Evolutionary conservation across 2,888 invertebrate genomes (phyloP).

Genomic region (Clivina fossor): DNA sequence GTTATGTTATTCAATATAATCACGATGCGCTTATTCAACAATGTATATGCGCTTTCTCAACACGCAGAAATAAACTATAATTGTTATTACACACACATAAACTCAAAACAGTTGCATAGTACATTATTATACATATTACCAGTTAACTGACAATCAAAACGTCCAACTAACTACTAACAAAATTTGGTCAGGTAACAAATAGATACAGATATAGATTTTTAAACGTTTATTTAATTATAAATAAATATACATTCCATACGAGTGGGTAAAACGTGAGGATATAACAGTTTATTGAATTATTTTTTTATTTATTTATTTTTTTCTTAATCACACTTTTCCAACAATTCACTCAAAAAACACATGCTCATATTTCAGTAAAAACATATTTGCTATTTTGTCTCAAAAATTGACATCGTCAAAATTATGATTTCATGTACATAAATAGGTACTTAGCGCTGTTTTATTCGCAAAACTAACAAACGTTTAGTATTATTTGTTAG

Average conservation of each 20-base stretch:
- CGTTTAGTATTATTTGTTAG: no score
- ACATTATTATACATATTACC: no score
- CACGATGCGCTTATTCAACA: no score
- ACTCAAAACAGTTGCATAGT: no score
- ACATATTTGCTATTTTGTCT: conserved; percentile 22
- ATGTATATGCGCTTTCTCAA: no score
- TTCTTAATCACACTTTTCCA: conserved; percentile 21
- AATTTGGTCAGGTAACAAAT: neutral
- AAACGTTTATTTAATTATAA: conserved; percentile 24
- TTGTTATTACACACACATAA: no score
- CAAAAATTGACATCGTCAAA: conserved; percentile 24
- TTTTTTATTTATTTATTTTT: no score
- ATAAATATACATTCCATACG: conserved; percentile 26
- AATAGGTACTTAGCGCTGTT: conserved; percentile 26
- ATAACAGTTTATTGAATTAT: conserved; percentile 23
- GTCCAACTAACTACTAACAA: neutral
- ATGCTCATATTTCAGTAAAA: conserved; percentile 11
- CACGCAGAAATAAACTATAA: no score
- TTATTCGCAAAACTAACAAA: no score
- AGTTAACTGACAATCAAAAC: no score
- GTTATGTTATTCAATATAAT: no score
- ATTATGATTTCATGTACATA: conserved; percentile 22
- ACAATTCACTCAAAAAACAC: conserved; percentile 17
- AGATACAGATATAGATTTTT: neutral
- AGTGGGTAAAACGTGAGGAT: conserved; percentile 24